Percentiles rank a stretch among this genome's conserved stretches.
Conservation (phyloP, 1,140 invertebrate species). For the Macrotrachela quadricornifera region DNA sequence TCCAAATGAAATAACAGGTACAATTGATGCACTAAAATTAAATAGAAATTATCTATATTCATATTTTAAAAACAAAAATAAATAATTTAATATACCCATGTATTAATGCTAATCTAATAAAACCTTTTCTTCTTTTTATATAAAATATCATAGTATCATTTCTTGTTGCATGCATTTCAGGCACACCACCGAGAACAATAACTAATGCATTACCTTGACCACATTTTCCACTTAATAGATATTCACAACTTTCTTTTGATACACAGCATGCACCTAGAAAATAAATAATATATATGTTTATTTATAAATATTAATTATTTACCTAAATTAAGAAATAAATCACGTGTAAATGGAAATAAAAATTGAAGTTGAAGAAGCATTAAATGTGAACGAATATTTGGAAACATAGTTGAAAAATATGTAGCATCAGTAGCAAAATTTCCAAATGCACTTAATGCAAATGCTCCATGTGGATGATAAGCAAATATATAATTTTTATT, state of each 20-base stretch:
- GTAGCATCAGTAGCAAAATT: constrained; percentile 55
- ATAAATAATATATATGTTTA: not conserved
- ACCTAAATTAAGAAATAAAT: constrained; percentile 34
- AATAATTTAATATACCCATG: constrained; percentile 17
- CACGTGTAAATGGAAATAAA: constrained; percentile 54
- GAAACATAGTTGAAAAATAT: constrained; percentile 49
- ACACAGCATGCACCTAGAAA: too few species aligned
- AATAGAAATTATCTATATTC: too few species aligned
- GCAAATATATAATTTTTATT: constrained; percentile 62
- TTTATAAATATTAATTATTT: not conserved
- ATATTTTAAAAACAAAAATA: too few species aligned
- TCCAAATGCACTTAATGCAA: constrained; percentile 50
- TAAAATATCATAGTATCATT: constrained; percentile 17
- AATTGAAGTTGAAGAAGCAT: constrained; percentile 60
- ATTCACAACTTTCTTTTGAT: too few species aligned
- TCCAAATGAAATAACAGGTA: constrained; percentile 71
- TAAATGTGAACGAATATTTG: constrained; percentile 47
- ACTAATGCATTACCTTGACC: constrained; percentile 17
- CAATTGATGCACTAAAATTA: constrained; percentile 38
- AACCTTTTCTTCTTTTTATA: constrained; percentile 26
- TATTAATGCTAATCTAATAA: too few species aligned
- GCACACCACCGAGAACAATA: too few species aligned
- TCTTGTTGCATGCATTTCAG: constrained; percentile 26
- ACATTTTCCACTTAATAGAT: too few species aligned
- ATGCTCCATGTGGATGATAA: constrained; percentile 67